phyloP scores from a whole-genome alignment of 2,113 vertebrate species.

The Neodontobutis hainanensis region DNA sequence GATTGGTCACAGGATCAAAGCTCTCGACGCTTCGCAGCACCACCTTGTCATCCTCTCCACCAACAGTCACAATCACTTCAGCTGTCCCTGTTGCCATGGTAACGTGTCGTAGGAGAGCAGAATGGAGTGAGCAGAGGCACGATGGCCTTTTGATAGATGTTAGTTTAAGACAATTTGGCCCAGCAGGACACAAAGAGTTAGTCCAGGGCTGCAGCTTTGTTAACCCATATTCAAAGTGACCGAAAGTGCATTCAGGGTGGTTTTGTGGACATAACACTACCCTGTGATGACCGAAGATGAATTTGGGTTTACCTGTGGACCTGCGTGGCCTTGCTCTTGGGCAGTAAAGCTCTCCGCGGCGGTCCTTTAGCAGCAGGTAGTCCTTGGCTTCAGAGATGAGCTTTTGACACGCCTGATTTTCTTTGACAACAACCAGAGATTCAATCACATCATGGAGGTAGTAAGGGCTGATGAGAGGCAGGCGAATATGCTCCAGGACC shows the following conservation, averaged over 20 bases:
- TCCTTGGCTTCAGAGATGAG: constrained; percentile 84
- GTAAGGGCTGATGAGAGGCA: constrained; percentile 83
- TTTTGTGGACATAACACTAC: too few species aligned
- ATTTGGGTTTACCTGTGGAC: constrained; percentile 69
- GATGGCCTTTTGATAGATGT: constrained; percentile 5
- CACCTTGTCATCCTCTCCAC: constrained; percentile 84
- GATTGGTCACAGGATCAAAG: constrained; percentile 77
- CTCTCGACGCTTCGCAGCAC: constrained; percentile 83
- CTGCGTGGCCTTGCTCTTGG: constrained; percentile 75
- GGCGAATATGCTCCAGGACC: constrained; percentile 81
- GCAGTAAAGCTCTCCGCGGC: constrained; percentile 80
- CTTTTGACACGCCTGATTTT: constrained; percentile 76
- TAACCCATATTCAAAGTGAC: neutral
- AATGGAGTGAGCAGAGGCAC: constrained; percentile 13
- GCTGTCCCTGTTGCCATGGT: constrained; percentile 71
- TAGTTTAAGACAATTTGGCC: neutral
- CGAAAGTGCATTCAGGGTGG: neutral
- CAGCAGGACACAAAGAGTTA: neutral
- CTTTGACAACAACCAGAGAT: constrained; percentile 77
- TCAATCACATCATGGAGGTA: constrained; percentile 83
- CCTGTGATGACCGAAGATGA: neutral
- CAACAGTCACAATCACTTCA: constrained; percentile 82
- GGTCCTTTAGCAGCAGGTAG: constrained; percentile 82
- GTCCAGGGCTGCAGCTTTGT: neutral
- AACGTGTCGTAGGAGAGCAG: constrained; percentile 24